Base-by-base conservation (phyloP, 2,113 vertebrate species). In the Anoplopoma fimbria region DNA sequence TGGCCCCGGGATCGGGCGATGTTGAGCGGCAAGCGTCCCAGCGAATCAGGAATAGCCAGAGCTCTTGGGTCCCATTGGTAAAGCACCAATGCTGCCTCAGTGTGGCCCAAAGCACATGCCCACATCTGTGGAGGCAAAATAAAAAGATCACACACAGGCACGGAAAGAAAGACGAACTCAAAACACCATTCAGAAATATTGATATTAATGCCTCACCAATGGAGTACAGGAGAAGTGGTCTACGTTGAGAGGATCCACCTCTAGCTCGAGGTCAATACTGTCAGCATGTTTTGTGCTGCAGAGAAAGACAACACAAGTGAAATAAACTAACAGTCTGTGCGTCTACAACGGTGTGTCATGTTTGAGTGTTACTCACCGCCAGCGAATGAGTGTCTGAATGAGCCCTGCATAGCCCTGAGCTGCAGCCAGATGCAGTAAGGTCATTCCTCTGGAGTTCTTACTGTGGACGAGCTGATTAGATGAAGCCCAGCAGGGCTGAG, bases 141-240 rank as follows among this genome's bases (percentile, higher is more conserved):
- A 79, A 23, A 47, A 62, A 60, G 4, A 15, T 85, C 36, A 85
- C 19, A 49, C 31, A 60, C 27, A 60, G 34, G 36, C 45, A 75
- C 2, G 14, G 31, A 76, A 2, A 72, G 29, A 73, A 33, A 42
- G 12, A 81, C 29, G 6, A 14, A 42, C 51, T 51, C 23, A 42
- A 36, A 47, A 77, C 3, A 40, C 23, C 25, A 60, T 34, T 9
- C 17, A 23, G 25, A 75, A 13, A 38, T 38, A 69, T 9, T 42
- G 23, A 71, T 77, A 67, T 9, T 38, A 21, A 68, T 77, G 40
- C 67, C 97, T 95, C 95, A 99, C 98, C 95, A 99, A 90, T 27
- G 98, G 98, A 45, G 98, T 99, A 89, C 98, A 99, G 81, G 98
- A 99, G 93, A 99, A 99, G 94, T 99, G 98, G 92, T 99, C 98